phyloP scores from a whole-genome alignment of 2,797 vertebrate species.

The Botia almorhae region DNA sequence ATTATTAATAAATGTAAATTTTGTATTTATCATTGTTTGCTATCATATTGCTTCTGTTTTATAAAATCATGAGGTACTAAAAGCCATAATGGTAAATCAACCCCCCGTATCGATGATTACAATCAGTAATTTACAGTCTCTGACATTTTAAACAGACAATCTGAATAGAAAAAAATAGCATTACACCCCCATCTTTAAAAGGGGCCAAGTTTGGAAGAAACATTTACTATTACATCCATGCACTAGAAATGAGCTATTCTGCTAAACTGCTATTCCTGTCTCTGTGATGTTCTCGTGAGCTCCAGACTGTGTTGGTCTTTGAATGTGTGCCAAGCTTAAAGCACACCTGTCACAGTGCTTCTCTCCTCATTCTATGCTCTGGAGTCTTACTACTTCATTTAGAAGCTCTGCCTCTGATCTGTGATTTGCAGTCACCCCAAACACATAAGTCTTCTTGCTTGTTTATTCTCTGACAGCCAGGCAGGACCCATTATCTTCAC shows the following conservation, averaged over 20 bases:
- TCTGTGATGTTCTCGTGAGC: slow-evolving; percentile 15
- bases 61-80: neutral
- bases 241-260: neutral
- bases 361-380: slow-evolving; percentile 9
- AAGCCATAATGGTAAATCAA: neutral
- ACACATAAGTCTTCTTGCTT: slow-evolving; percentile 52
- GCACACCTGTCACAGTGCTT: slow-evolving; percentile 32
- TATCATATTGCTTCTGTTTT: neutral
- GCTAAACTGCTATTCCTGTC: slow-evolving; percentile 32
- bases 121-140: too few species aligned
- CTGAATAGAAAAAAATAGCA: neutral
- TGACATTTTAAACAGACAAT: too few species aligned
- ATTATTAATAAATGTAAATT: neutral
- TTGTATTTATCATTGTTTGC: neutral
- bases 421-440: slow-evolving; percentile 51
- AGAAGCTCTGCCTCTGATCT: slow-evolving; percentile 1
- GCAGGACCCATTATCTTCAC: slow-evolving; percentile 51
- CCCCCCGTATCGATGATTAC: neutral
- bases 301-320: slow-evolving; percentile 9
- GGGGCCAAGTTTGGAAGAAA: slow-evolving; percentile 1
- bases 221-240: neutral
- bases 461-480: slow-evolving; percentile 54
- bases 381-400: slow-evolving; percentile 26
- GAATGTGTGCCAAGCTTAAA: slow-evolving; percentile 35
- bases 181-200: neutral